phyloP scores from a whole-genome alignment of 2,797 vertebrate species.

The Iguana delicatissima region DNA sequence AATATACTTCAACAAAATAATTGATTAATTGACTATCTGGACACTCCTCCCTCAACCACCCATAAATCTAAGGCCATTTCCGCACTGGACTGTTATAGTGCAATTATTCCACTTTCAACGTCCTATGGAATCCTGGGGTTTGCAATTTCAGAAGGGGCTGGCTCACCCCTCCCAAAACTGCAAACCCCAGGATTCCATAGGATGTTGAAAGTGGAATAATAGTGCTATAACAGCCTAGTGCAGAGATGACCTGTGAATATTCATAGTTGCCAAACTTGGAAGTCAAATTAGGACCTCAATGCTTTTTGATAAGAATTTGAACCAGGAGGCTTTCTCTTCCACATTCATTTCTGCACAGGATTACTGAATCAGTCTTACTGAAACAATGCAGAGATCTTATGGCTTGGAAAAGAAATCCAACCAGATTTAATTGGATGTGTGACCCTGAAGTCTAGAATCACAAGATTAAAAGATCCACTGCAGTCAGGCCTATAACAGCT shows the following conservation, averaged over 20 bases:
- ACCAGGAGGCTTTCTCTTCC: background rate
- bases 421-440: background rate
- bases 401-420: background rate
- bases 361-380: background rate
- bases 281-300: conserved; percentile 5
- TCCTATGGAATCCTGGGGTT: too few species aligned
- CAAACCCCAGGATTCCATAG: too few species aligned
- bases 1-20: background rate
- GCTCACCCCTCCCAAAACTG: too few species aligned
- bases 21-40: background rate
- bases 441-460: background rate
- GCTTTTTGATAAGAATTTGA: background rate
- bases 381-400: background rate
- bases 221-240: too few species aligned
- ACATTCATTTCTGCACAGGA: background rate
- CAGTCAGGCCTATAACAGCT: background rate
- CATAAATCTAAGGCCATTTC: background rate
- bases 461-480: background rate
- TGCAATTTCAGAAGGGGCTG: too few species aligned
- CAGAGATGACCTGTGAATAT: too few species aligned
- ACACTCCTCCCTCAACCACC: background rate
- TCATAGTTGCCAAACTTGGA: background rate
- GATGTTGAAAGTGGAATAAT: too few species aligned
- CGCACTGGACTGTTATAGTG: too few species aligned
- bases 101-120: too few species aligned